A percentile compares a stretch with the other conserved stretches of the same genome.
Conservation (phyloP, 2,888 invertebrate genomes). For the Deilephila elpenor region DNA sequence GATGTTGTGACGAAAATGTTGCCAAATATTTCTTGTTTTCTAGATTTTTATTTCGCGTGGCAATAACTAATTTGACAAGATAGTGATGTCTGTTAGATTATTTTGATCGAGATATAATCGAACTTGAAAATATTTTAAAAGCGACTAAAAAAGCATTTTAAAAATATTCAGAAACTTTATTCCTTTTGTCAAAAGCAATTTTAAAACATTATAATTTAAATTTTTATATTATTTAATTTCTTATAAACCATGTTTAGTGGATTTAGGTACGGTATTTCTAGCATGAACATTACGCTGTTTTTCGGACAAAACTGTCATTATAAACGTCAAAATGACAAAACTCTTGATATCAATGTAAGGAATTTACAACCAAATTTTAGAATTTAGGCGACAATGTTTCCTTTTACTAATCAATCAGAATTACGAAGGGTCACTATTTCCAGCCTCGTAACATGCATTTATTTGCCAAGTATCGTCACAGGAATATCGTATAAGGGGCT, state of each 20-base stretch:
- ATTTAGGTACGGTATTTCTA: no score
- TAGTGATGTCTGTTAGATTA: background rate
- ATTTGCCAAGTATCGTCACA: slow-evolving; percentile 84
- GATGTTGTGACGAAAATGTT: slow-evolving; percentile 56
- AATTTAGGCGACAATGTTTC: slow-evolving; percentile 62
- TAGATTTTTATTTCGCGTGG: slow-evolving; percentile 10
- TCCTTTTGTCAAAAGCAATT: no score
- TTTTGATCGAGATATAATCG: no score
- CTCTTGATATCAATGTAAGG: background rate
- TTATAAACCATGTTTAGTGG: no score
- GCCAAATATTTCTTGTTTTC: slow-evolving; percentile 41
- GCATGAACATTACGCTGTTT: no score
- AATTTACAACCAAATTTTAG: background rate
- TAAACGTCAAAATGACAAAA: background rate
- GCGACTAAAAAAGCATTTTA: no score
- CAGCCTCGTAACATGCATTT: slow-evolving; percentile 86
- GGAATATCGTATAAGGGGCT: slow-evolving; percentile 84
- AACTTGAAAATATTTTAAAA: no score
- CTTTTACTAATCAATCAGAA: slow-evolving; percentile 70
- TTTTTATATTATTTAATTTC: no score
- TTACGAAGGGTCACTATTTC: slow-evolving; percentile 75
- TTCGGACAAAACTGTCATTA: no score
- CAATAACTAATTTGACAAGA: background rate
- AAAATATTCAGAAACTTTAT: no score
- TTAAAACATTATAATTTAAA: no score